phyloP scores from a whole-genome alignment of 2,888 invertebrate species.

The Priocnemis perturbator region DNA sequence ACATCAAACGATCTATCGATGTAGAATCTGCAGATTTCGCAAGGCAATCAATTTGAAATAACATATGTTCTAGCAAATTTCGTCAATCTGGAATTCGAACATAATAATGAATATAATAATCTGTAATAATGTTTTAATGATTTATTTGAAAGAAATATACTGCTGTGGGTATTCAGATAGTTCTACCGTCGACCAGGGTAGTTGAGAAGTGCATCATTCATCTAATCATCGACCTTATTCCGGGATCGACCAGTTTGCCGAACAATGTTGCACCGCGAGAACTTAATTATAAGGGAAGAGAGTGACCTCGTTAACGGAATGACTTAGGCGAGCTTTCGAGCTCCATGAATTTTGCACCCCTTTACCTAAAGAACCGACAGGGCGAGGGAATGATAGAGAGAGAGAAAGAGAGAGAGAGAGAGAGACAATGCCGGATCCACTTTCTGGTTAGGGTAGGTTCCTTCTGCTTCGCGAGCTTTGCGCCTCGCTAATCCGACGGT shows the following conservation, averaged over 20 bases:
- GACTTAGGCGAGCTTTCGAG: slow-evolving; percentile 44
- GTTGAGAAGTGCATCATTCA: too few species aligned
- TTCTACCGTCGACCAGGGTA: too few species aligned
- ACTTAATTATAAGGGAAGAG: slow-evolving; percentile 29
- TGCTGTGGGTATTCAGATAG: too few species aligned
- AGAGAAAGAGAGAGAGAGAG: slow-evolving; percentile 17
- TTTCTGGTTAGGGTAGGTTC: slow-evolving; percentile 43
- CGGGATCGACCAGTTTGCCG: background rate
- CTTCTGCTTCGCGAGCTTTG: slow-evolving; percentile 16
- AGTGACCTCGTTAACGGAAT: slow-evolving; percentile 55
- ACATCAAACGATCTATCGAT: background rate
- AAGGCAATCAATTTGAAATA: too few species aligned
- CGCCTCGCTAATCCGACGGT: slow-evolving; percentile 67
- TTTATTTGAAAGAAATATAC: too few species aligned
- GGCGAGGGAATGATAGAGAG: slow-evolving; percentile 1
- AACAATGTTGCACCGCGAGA: slow-evolving; percentile 14
- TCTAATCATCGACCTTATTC: slow-evolving; percentile 1
- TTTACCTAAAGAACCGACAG: slow-evolving; percentile 31
- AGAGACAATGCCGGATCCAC: slow-evolving; percentile 10
- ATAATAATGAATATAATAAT: too few species aligned
- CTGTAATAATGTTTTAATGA: too few species aligned
- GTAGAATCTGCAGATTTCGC: too few species aligned
- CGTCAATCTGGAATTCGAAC: too few species aligned
- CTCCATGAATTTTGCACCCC: slow-evolving; percentile 55
- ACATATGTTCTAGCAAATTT: too few species aligned